Percentiles rank a stretch among this genome's conserved stretches.
These are phyloP conservation scores for Aramus guarauna DNA, from an alignment of 2,113 vertebrate species.

Conservation along the genomic window DNA sequence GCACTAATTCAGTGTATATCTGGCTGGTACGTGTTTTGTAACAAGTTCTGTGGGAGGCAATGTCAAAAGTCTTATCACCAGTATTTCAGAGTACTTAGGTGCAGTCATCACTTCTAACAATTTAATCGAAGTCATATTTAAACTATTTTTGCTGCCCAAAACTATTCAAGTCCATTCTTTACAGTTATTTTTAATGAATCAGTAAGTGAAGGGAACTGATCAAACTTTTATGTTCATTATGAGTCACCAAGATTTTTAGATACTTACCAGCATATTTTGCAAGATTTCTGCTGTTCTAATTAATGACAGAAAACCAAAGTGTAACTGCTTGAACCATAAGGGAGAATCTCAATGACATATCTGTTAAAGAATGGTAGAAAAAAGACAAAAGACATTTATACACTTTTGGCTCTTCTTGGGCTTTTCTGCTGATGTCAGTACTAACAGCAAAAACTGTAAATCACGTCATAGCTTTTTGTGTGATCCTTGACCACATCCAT, in stretches of 20 bases:
- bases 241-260: constrained; percentile 28
- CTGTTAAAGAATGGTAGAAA: constrained; percentile 9
- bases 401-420: background rate
- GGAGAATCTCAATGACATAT: background rate
- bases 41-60: background rate
- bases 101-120: background rate
- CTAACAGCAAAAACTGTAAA: background rate
- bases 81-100: background rate
- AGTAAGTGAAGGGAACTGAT: constrained; percentile 17
- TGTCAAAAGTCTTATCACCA: background rate
- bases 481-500: background rate
- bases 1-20: background rate
- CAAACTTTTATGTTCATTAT: background rate
- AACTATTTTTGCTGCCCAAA: background rate
- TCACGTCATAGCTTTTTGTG: background rate
- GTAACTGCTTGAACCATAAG: background rate
- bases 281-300: constrained; percentile 45
- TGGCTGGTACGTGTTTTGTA: background rate
- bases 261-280: constrained; percentile 35
- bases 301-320: constrained; percentile 40
- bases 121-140: constrained; percentile 19
- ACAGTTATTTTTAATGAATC: constrained; percentile 23
- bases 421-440: constrained; percentile 7
- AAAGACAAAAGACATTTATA: background rate
- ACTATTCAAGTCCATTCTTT: background rate